Base-by-base conservation (phyloP, 2,113 vertebrate species). In the Bufo bufo region DNA sequence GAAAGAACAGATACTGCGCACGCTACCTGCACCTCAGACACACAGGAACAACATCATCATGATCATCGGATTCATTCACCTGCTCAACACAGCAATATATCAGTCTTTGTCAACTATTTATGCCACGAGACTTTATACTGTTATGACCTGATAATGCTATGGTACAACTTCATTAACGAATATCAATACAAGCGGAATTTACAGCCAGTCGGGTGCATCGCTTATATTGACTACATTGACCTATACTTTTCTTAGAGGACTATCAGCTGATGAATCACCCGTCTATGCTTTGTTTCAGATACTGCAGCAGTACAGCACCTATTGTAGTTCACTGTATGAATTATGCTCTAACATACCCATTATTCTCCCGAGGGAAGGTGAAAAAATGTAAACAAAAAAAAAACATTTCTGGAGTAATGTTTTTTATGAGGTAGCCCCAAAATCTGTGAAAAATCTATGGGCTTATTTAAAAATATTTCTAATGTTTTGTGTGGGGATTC, bases 1-100 rank as follows among this genome's bases (percentile, higher is more conserved):
- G 81, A 77, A 81, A 88, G 81, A 20, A 65, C 47, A 65, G 81
- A 75, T 83, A 84, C 49, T 20, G 87, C 52, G 23, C 69, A 17
- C 7, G 59, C 43, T 20, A 52, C 19, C 82, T 54, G 82, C 54
- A 58, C 71, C 66, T 56, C 84, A 85, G 58, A 50, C 45, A 83
- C 81, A 83, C 5, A 52, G 20, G 20, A 63, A n/a, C 50, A 56
- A 17, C 61, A 66, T 63, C 61, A 66, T 65, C 80, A 66, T 63
- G 45, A 66, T 65, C 80, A 45, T 65, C 19, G n/a, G 2, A 82
- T 65, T 43, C 80, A 63, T 19, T 19, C 43, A 9, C 59, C 10
- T 9, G 50, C 45, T 58, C 58, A 63, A 6, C 59, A 49, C 43
- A 10, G 81, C 69, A 52, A 83, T 83, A 49, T 23, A 83, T 83